Evolutionary conservation across 2,888 invertebrate genomes (phyloP).

Genomic region (Macroteleia sp.): DNA sequence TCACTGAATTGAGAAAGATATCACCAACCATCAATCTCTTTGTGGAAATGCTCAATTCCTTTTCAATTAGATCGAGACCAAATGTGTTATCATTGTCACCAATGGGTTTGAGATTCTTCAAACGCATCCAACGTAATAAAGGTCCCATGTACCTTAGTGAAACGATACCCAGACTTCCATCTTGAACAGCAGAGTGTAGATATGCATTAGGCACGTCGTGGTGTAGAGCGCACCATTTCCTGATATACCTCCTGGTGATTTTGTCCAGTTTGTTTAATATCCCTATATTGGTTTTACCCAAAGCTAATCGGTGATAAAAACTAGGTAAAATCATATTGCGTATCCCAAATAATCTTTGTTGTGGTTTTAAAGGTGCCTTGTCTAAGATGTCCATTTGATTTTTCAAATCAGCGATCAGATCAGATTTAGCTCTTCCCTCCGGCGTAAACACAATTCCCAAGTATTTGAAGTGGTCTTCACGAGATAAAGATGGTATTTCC

Average conservation of each 20-base stretch:
- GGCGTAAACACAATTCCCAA: neutral
- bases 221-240: slow-evolving; percentile 75
- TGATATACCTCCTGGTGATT: slow-evolving; percentile 69
- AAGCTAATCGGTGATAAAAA: slow-evolving; percentile 76
- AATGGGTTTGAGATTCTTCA: too few relatives aligned
- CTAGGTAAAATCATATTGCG: slow-evolving; percentile 79
- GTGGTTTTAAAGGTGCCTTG: slow-evolving; percentile 76
- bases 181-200: slow-evolving; percentile 71
- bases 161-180: slow-evolving; percentile 70
- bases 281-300: slow-evolving; percentile 68
- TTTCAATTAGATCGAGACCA: too few relatives aligned
- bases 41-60: too few relatives aligned
- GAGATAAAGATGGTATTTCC: too few relatives aligned
- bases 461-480: too few relatives aligned
- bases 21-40: too few relatives aligned
- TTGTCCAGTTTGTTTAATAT: slow-evolving; percentile 62
- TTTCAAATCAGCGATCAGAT: too few relatives aligned
- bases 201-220: slow-evolving; percentile 73
- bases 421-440: neutral
- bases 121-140: too few relatives aligned
- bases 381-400: slow-evolving; percentile 67
- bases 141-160: too few relatives aligned
- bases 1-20: too few relatives aligned
- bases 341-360: slow-evolving; percentile 78
- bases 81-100: too few relatives aligned